phyloP scores from a whole-genome alignment of 2,797 vertebrate genomes.

The Rhinoraja longicauda region DNA sequence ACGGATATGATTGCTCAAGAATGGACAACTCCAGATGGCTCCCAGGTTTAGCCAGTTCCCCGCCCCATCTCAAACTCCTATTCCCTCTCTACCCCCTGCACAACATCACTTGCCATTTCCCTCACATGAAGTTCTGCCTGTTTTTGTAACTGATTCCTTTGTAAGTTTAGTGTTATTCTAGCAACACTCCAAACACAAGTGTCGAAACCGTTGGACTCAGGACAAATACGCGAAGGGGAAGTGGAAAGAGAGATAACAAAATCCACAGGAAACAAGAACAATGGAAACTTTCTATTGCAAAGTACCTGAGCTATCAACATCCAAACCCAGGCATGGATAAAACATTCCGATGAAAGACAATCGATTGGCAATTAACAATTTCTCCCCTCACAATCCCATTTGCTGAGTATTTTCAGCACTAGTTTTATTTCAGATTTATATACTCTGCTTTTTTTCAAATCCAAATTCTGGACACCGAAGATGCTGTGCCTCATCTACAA shows the following conservation, averaged over 20 bases:
- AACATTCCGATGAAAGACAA: no score
- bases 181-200: not conserved
- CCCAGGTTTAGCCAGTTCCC: not conserved
- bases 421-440: no score
- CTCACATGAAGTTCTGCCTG: not conserved
- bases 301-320: not conserved
- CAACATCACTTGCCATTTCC: not conserved
- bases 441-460: not conserved
- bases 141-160: not conserved
- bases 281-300: no score
- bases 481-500: not conserved
- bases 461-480: not conserved
- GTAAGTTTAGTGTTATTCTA: not conserved
- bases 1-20: not conserved
- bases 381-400: no score
- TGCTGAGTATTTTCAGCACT: no score
- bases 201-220: not conserved
- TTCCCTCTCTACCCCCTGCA: not conserved
- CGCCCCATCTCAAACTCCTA: not conserved
- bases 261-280: not conserved
- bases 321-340: no score
- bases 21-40: not conserved
- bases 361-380: no score
- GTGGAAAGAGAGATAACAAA: not conserved
- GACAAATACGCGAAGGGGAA: not conserved